These are phyloP conservation scores for Mellilla xanthometata DNA, from an alignment of 2,888 invertebrate genomes.

Conservation along the genomic window DNA sequence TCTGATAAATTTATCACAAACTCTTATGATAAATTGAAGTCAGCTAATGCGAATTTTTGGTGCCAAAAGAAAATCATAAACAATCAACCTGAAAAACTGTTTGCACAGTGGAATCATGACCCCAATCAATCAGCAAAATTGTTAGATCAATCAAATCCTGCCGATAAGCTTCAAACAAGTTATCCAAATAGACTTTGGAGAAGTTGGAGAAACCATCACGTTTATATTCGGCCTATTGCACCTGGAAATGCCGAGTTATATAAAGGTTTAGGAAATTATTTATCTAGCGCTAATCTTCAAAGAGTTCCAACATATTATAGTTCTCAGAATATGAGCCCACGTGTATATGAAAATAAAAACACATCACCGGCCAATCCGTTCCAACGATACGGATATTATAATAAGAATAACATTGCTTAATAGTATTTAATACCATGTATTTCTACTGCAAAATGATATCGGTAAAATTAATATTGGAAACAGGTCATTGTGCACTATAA, in stretches of 20 bases:
- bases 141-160: not conserved
- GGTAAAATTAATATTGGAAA: no score
- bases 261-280: conserved; percentile 1
- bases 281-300: conserved; percentile 1
- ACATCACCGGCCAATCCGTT: conserved; percentile 7
- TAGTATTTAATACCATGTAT: no score
- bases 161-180: not conserved
- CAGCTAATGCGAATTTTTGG: not conserved
- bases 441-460: no score
- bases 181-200: conserved; percentile 28
- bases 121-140: not conserved
- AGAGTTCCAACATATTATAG: not conserved
- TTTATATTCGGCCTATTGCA: conserved; percentile 11
- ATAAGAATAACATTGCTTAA: conserved; percentile 12
- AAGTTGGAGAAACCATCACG: conserved; percentile 29
- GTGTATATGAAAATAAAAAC: conserved; percentile 16
- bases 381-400: conserved; percentile 13
- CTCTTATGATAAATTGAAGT: no score
- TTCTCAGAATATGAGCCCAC: not conserved
- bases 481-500: no score
- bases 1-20: no score
- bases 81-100: not conserved
- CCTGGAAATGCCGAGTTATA: not conserved
- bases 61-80: not conserved
- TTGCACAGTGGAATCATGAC: not conserved